Conservation (phyloP, 64 coral and sea anemone species). For the Actinia equina region DNA sequence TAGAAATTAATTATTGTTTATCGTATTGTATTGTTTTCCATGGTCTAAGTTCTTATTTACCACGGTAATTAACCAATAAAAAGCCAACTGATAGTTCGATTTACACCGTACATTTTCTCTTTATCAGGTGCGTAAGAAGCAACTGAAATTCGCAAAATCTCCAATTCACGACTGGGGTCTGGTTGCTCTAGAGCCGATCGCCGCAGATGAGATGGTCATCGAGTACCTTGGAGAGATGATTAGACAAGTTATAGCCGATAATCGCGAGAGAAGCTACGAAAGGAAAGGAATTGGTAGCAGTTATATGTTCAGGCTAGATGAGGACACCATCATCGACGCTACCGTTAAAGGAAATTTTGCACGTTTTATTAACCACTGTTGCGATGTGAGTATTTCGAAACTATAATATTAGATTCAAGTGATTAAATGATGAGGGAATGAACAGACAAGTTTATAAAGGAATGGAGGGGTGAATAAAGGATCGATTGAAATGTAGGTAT, state of each 20-base stretch:
- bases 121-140: conserved; percentile 91
- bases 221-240: conserved; percentile 95
- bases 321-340: conserved; percentile 93
- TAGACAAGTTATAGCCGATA: conserved; percentile 86
- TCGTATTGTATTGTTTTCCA: too few relatives aligned
- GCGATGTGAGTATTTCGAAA: conserved; percentile 76
- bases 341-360: conserved; percentile 90
- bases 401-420: too few relatives aligned
- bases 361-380: conserved; percentile 97
- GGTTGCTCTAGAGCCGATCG: conserved; percentile 89
- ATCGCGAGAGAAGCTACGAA: conserved; percentile 85
- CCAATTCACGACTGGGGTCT: conserved; percentile 97
- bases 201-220: conserved; percentile 97
- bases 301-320: conserved; percentile 93
- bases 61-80: too few relatives aligned
- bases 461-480: too few relatives aligned
- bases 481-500: too few relatives aligned
- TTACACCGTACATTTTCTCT: neutral
- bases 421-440: too few relatives aligned
- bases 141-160: conserved; percentile 89
- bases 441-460: too few relatives aligned
- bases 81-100: too few relatives aligned
- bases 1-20: too few relatives aligned
- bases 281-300: conserved; percentile 87
- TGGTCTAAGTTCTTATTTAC: too few relatives aligned